Conservation (phyloP, 2,888 invertebrate species). For the Arge pagana region DNA sequence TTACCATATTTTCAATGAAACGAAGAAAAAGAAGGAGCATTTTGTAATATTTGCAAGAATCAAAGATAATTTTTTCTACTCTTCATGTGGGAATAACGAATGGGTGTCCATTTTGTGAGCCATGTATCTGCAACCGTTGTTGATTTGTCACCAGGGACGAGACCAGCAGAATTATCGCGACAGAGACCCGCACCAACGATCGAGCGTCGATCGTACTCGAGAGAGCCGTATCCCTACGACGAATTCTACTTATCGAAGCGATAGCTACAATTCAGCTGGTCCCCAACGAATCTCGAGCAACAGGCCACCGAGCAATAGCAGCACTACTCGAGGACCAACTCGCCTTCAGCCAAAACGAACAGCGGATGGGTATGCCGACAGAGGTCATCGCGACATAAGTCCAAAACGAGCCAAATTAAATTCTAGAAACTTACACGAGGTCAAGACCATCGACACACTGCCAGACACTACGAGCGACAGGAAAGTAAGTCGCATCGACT, state of each 20-base stretch:
- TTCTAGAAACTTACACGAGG: slow-evolving; percentile 47
- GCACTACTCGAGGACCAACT: slow-evolving; percentile 20
- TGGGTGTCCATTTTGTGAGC: too few species aligned
- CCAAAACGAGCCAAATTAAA: slow-evolving; percentile 43
- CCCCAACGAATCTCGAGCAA: slow-evolving; percentile 33
- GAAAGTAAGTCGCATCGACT: too few species aligned
- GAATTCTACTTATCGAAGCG: slow-evolving; percentile 37
- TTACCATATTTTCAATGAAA: slow-evolving; percentile 14
- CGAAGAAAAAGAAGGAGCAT: too few species aligned
- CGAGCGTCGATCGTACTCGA: slow-evolving; percentile 38
- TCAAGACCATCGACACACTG: slow-evolving; percentile 42
- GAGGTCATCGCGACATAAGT: slow-evolving; percentile 39
- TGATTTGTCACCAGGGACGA: slow-evolving; percentile 37
- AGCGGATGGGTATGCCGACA: slow-evolving; percentile 32
- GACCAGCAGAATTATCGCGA: slow-evolving; percentile 45
- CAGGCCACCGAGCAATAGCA: slow-evolving; percentile 30
- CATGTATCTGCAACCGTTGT: too few species aligned
- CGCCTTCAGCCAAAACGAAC: slow-evolving; percentile 38
- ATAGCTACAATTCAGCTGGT: slow-evolving; percentile 40
- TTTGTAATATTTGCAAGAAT: too few species aligned
- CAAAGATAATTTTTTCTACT: too few species aligned
- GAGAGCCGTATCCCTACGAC: slow-evolving; percentile 37
- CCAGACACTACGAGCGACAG: slow-evolving; percentile 32
- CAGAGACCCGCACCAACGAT: slow-evolving; percentile 41
- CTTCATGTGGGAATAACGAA: too few species aligned